Conservation (phyloP, 2,797 vertebrate genomes). For the Diplodus sargus region DNA sequence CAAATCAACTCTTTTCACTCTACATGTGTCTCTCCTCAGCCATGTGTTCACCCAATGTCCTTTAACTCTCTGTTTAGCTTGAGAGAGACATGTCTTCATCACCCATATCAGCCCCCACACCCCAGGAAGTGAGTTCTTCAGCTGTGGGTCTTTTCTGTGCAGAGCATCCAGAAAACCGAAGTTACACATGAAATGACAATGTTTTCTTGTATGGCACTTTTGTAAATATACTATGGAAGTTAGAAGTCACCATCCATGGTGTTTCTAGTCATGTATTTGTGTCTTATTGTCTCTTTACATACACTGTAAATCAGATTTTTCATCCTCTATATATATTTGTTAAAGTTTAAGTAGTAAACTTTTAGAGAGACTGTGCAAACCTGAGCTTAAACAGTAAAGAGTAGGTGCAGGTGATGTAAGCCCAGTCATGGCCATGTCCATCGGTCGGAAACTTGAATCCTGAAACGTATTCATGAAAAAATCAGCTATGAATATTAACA, state of each 20-base stretch:
- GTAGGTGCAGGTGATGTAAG: not conserved
- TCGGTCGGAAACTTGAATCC: too few species aligned
- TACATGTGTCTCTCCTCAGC: not conserved
- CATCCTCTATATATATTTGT: not conserved
- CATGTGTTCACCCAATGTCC: not conserved
- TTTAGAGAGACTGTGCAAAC: not conserved
- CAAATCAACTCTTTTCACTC: not conserved
- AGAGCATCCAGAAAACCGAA: not conserved
- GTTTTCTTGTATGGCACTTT: conserved; percentile 45
- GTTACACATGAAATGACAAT: conserved; percentile 25
- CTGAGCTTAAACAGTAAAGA: not conserved
- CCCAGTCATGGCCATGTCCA: not conserved
- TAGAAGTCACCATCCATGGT: conserved; percentile 14
- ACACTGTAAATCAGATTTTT: not conserved
- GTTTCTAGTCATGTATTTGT: conserved; percentile 14
- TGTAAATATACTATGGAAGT: conserved; percentile 52
- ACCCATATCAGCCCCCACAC: not conserved
- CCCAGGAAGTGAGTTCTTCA: not conserved
- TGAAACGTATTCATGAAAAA: not conserved
- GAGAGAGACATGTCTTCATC: not conserved
- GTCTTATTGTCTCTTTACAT: conserved; percentile 1
- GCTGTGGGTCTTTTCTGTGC: not conserved
- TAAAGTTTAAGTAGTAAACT: not conserved
- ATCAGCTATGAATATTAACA: not conserved
- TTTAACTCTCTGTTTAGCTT: conserved; percentile 1